phyloP scores from a whole-genome alignment of 2,113 vertebrate genomes.

The Anguilla rostrata region DNA sequence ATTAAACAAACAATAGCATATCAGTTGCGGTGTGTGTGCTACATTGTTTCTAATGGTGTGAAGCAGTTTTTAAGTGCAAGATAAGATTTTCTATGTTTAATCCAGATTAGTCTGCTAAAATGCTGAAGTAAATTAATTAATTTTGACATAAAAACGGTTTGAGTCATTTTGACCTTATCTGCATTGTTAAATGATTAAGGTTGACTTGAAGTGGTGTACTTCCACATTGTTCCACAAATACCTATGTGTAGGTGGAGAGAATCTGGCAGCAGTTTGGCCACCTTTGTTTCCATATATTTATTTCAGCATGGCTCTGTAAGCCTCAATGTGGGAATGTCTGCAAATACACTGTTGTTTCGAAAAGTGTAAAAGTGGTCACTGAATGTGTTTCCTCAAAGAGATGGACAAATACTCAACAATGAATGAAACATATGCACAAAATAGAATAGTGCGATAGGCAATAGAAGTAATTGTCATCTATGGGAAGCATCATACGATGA shows the following conservation, averaged over 20 bases:
- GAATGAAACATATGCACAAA: too few relatives aligned
- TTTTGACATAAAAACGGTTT: too few relatives aligned
- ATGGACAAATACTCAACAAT: not conserved
- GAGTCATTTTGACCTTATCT: not conserved
- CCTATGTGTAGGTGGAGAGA: constrained; percentile 4
- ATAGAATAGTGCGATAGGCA: not conserved
- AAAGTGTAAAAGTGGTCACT: not conserved
- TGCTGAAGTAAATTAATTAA: too few relatives aligned
- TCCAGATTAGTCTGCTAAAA: too few relatives aligned
- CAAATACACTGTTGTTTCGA: not conserved
- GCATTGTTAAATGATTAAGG: not conserved
- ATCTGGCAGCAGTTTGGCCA: not conserved
- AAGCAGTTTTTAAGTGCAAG: too few relatives aligned
- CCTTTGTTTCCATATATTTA: not conserved
- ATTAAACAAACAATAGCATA: too few relatives aligned
- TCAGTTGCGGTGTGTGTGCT: too few relatives aligned
- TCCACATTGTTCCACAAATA: constrained; percentile 18
- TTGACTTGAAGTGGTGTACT: not conserved
- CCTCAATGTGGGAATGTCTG: not conserved
- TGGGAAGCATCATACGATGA: not conserved
- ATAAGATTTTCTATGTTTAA: too few relatives aligned
- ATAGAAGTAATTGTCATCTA: not conserved
- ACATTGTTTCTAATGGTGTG: too few relatives aligned
- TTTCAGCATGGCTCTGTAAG: not conserved
- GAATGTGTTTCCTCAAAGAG: not conserved